Evolutionary conservation across 1,140 invertebrate species (phyloP).

Genomic region (Plodia interpunctella): DNA sequence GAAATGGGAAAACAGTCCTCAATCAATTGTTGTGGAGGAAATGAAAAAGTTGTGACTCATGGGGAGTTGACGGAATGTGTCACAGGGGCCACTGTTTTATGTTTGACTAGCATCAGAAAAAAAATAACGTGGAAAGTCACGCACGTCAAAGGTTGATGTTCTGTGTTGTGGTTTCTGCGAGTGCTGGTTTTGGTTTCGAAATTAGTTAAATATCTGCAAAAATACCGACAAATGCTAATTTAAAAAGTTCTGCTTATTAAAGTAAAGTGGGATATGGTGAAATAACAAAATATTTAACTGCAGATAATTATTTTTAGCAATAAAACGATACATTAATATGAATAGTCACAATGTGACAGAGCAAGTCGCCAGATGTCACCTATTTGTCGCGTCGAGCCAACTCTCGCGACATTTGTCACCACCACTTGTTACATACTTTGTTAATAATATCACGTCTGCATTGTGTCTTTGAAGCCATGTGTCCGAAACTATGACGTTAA

Average conservation of each 20-base stretch:
- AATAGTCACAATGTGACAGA: not conserved
- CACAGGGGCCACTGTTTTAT: not conserved
- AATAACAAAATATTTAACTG: too few species aligned
- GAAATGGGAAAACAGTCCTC: not conserved
- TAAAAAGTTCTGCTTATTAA: too few species aligned
- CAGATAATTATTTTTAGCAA: too few species aligned
- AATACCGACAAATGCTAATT: too few species aligned
- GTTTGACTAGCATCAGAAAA: not conserved
- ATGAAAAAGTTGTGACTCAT: slow-evolving; percentile 4
- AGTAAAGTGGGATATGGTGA: too few species aligned
- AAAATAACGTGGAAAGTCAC: not conserved
- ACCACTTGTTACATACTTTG: not conserved
- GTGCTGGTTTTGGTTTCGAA: too few species aligned
- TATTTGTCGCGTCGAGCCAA: not conserved
- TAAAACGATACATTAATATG: too few species aligned
- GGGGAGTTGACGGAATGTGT: not conserved
- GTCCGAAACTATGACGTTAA: too few species aligned
- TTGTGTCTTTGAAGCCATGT: too few species aligned
- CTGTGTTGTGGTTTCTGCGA: too few species aligned
- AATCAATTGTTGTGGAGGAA: slow-evolving; percentile 5
- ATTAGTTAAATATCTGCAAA: too few species aligned
- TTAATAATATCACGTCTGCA: not conserved
- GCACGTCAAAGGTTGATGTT: too few species aligned
- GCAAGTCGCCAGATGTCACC: not conserved
- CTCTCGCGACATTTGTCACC: not conserved